Conservation (phyloP, 2,888 invertebrate genomes). For the Trilocha varians region DNA sequence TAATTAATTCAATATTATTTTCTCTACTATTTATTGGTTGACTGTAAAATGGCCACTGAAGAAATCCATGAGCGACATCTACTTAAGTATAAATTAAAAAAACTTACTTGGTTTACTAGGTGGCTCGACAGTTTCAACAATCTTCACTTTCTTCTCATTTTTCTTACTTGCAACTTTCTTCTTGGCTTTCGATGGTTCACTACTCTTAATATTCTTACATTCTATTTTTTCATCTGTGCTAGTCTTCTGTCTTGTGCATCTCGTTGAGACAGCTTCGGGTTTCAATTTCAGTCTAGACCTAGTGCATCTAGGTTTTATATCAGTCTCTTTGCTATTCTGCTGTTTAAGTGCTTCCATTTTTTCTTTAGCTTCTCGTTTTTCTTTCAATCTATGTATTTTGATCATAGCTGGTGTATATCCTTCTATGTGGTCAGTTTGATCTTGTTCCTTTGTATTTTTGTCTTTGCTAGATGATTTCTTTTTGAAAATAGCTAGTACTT, state of each 20-base stretch:
- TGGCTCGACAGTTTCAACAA: constrained; percentile 19
- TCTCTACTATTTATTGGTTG: too few relatives aligned
- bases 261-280: constrained; percentile 10
- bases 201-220: constrained; percentile 22
- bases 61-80: too few relatives aligned
- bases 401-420: constrained; percentile 75
- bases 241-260: constrained; percentile 26
- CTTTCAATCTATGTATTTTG: constrained; percentile 58
- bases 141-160: constrained; percentile 24
- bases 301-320: constrained; percentile 28
- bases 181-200: constrained; percentile 23
- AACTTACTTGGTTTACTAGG: constrained; percentile 27
- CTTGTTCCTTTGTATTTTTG: constrained; percentile 28
- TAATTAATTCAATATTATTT: too few relatives aligned
- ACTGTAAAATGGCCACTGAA: too few relatives aligned
- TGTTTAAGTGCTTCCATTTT: constrained; percentile 37
- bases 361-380: constrained; percentile 58
- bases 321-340: constrained; percentile 24
- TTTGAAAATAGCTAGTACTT: constrained; percentile 75
- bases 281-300: constrained; percentile 15
- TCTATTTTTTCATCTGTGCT: constrained; percentile 20
- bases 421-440: constrained; percentile 32
- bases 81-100: too few relatives aligned
- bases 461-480: constrained; percentile 54
- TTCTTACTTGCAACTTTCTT: constrained; percentile 23